Base-by-base conservation (phyloP, 2,888 invertebrate genomes). In the Buathra laborator region DNA sequence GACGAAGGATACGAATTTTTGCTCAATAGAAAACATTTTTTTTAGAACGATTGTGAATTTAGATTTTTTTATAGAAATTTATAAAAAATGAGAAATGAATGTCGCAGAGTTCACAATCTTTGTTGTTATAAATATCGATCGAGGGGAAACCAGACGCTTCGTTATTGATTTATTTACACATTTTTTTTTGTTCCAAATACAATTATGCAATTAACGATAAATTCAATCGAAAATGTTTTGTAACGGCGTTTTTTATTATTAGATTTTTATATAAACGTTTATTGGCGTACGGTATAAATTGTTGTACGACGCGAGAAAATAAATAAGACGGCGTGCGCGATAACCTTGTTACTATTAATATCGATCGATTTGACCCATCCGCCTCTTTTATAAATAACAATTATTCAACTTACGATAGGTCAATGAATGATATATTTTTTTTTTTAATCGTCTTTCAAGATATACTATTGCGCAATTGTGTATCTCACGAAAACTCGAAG, bases 401-500 rank as follows among this genome's bases (percentile, higher is more conserved):
- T 56, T 56, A 56, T 56, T 56, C 24, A 53, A 53, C 53, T 56
- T 10, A 5, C 10, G 56, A 56, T 24, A 56, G 56, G 19, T 56
- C 56, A 56, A 56, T 24, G 10, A 56, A 56, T 19, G 19, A 12
- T 24, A 19, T 56, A 56, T 19, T 10, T 48, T 48, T 48, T 44
- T 48, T 48, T 48, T 14, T 1, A 53, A 53, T 19, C 16, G 10
- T 19, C 19, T 16, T 53, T 53, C 19, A 16, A 51, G 51, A 51
- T 51, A 51, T 51, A 16, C 6, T 51, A n/a, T 51, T 5, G 9
- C n/a, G 48, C 14, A n/a, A 14, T n/a, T 37, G 5, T 37, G 37
- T 37, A 37, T 37, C 37, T 37, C 37, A 9, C 37, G 37, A 37
- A 37, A 37, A 37, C 37, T 37, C 37, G 37, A 37, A 37, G 37